Base-by-base conservation (phyloP, 2,888 invertebrate species). In the Pammene aurita region DNA sequence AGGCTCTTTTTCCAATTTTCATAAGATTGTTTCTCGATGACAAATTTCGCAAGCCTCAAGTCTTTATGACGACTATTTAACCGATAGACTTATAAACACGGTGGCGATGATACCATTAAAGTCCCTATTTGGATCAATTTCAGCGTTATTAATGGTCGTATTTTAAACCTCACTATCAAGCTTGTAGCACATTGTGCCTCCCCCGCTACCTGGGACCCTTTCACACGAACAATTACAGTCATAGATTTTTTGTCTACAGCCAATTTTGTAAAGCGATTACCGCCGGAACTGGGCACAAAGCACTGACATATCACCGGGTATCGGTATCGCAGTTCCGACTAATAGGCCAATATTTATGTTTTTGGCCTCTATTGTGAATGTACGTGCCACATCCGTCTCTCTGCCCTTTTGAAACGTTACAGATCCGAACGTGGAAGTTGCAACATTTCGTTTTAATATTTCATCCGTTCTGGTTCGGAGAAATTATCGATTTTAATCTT, bases 321-420 rank as follows among this genome's bases (percentile, higher is more conserved):
- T 92, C 89, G 83, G 81, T 91, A 87, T 88, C 89, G 81, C 83
- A 89, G 89, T 89, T 90, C 88, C 89, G 88, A 88, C 86, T 88
- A 86, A 87, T 88, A 86, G 83, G 80, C 84, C 82, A 88, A 90
- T 90, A 88, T 90, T 89, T 87, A 86, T 85, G 84, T 85, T 84
- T 82, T 89, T 88, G 82, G 83, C 80, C 75, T 77, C 83, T 81
- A 85, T 90, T 90, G 86, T 85, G 81, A 85, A 90, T 89, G 86
- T 85, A 76, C 77, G 77, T 83, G 78, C 74, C 77, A 79, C 84
- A 86, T 88, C 88, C 88, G 86, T 78, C 84, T 77, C 64, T 80
- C 77, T 75, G 73, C 77, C 75, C 76, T 75, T 78, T 72, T 72
- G 75, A 76, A 74, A 72, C 72, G 72, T 70, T 55, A 67, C 62